phyloP scores from a whole-genome alignment of 2,113 vertebrate genomes.

The Corvus moneduloides region DNA sequence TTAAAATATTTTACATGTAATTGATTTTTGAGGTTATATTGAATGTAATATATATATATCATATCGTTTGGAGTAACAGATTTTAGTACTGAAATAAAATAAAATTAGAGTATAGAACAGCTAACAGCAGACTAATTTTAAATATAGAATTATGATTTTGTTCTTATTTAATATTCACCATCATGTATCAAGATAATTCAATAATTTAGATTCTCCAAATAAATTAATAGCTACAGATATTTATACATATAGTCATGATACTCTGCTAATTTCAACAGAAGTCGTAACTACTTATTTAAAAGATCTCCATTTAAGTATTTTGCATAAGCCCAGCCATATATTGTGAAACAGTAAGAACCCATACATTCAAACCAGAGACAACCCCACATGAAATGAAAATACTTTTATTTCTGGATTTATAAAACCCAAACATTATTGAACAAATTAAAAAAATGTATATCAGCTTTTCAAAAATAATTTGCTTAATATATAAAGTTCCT shows the following conservation, averaged over 20 bases:
- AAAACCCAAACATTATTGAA: not conserved
- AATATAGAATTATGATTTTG: not conserved
- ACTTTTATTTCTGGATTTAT: not conserved
- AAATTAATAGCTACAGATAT: not conserved
- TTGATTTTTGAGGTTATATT: not conserved
- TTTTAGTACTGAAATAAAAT: not conserved
- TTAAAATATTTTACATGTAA: not conserved
- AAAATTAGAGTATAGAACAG: not conserved
- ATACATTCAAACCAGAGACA: not conserved
- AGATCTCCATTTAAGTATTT: not conserved
- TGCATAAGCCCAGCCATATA: not conserved
- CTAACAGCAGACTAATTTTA: not conserved
- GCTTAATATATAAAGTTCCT: not conserved
- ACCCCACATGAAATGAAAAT: not conserved
- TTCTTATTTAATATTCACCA: not conserved
- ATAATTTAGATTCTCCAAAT: not conserved
- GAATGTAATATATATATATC: not conserved
- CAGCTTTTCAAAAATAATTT: not conserved
- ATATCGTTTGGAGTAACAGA: not conserved
- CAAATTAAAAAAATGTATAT: not conserved
- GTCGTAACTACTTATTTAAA: not conserved
- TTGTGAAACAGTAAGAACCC: not conserved
- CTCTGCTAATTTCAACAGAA: not conserved
- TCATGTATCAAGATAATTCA: not conserved
- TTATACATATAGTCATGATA: not conserved